Base-by-base conservation (phyloP, 2,797 vertebrate genomes). In the Geotrypetes seraphini region DNA sequence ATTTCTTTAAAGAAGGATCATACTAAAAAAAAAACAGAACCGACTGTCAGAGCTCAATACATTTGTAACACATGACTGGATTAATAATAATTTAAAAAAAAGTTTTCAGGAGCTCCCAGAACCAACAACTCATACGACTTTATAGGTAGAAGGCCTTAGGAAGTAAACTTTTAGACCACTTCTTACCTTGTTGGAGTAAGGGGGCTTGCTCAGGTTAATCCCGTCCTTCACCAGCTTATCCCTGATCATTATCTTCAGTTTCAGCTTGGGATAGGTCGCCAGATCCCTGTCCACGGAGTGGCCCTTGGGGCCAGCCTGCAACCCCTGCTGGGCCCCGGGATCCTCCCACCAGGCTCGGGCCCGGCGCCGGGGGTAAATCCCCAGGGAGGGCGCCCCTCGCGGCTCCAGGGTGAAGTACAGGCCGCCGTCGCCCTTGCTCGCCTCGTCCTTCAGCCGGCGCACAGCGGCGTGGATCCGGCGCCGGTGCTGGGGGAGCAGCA, bases 161-260 rank as follows among this genome's bases (percentile, higher is more conserved):
- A 19, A 6, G 5, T 10, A 17, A n/a, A 6, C 10, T 17, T n/a
- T 7, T 6, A n/a, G n/a, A n/a, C n/a, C 25, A 3, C 19, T 7
- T 10, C 87, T 77, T 86, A 99, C 95, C 95, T 98, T 92, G 63
- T 90, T 86, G 35, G 91, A 91, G 62, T 87, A 97, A 1, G 95
- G 92, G 0, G 79, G 79, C 54, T 85, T 90, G 38, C 90, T 84
- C 26, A 97, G 84, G 69, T 93, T 89, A 73, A 96, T 79, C 41
- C 89, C 90, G 36, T 96, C 92, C 39, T 90, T 81, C 57, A 91
- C 78, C 23, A 96, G 91, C 68, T 96, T 97, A 80, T 97, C 93
- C 73, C 91, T 81, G 61, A 97, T 91, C 91, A 97, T 92, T 63
- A 98, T 96, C 83, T 97, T 99, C 66, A 97, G 80, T 69, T 91